A percentile compares a stretch with the other conserved stretches of the same genome.
phyloP scores from a whole-genome alignment of 2,888 invertebrate genomes.

The Siphlonurus alternatus region DNA sequence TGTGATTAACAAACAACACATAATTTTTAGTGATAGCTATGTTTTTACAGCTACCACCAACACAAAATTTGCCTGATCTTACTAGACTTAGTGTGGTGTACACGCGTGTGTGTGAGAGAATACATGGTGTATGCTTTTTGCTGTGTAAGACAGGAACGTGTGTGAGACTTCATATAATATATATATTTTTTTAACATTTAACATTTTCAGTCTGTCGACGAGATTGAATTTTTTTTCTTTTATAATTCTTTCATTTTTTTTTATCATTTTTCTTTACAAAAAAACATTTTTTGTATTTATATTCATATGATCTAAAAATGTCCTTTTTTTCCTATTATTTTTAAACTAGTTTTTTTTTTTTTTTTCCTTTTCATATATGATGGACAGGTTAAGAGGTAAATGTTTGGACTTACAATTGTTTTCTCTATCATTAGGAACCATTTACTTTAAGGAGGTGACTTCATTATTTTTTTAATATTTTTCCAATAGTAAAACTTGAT shows the following conservation, averaged over 20 bases:
- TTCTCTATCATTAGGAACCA: constrained; percentile 1
- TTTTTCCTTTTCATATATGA: background rate
- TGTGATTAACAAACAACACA: no score
- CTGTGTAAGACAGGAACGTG: background rate
- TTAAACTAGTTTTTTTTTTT: background rate
- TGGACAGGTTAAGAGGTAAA: background rate
- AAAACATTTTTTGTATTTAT: no score
- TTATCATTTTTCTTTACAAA: no score
- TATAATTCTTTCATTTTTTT: background rate
- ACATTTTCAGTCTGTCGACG: background rate
- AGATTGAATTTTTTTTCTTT: background rate
- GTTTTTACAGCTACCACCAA: no score
- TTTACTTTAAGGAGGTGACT: background rate
- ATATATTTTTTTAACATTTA: background rate
- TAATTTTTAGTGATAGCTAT: no score
- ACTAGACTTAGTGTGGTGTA: background rate
- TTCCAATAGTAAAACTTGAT: background rate
- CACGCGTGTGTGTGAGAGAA: background rate
- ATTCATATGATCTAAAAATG: no score
- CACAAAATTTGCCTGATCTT: no score
- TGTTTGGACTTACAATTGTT: constrained; percentile 1
- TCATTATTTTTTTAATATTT: background rate
- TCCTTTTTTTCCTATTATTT: no score
- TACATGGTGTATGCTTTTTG: no score
- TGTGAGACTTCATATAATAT: background rate